Evolutionary conservation across 2,888 invertebrate species (phyloP), one percentile per base, ranked within the genome.

Genomic region (Acanthacorydalis orientalis): DNA sequence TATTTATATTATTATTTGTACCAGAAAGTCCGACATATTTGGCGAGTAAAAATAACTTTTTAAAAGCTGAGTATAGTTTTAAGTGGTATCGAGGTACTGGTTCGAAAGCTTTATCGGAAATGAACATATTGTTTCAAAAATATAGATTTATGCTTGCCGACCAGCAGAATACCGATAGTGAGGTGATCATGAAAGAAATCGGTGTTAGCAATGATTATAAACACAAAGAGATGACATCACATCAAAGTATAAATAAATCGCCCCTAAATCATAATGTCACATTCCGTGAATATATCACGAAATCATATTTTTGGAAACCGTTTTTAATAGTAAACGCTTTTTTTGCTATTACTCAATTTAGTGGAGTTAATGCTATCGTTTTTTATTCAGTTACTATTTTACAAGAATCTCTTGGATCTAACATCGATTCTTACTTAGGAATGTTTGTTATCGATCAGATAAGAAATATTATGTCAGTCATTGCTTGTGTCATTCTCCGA

Each of bases 1-100:
- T 69, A 15, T 49, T 74, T 1, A 59, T 77, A 14, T 60, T 79
- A 9, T 59, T 68, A 7, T 62, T 75, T 4, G 63, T 77, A 8
- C 79, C 78, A 0, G 83, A 84, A 61, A 77, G 80, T 37, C 83
- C 82, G 0, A 69, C 70, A 4, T 84, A 82, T 81, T 59, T 83
- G 34, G 70, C 78, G 6, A 69, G 74, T 2, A 76, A 74, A 54
- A 74, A 74, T 4, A 68, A 70, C 37, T 58, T 68, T 0, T 70
- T 70, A 23, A 72, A 76, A 49, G 81, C 82, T 0, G 67, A 72
- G 6, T 64, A 69, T 46, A 65, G 78, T 0, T 76, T 77, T 41
- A 66, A 68, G 40, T 78, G 74, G 70, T 67, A 78, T 46, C 66
- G 80, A 56, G 80, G 79, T 4, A 63, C 68, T 49, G 63, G 67